Percentiles rank a stretch among this genome's conserved stretches.
These are phyloP conservation scores for Passer montanus DNA, from an alignment of 2,113 vertebrate genomes.

Conservation along the genomic window DNA sequence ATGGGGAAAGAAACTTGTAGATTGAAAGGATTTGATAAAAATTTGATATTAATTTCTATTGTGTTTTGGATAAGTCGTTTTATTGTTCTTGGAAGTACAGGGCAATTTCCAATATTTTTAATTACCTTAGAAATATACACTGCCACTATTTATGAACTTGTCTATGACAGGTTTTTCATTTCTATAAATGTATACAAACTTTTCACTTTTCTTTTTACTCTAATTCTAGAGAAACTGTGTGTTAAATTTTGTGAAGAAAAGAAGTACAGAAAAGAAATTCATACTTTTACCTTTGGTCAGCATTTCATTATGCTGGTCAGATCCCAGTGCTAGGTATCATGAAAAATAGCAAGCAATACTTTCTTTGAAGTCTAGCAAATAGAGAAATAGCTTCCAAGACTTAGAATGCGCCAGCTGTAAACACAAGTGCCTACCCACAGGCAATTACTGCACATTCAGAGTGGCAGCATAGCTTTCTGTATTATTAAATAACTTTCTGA, in stretches of 20 bases:
- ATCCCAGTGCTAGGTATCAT: background rate
- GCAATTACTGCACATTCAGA: constrained; percentile 35
- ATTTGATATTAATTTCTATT: background rate
- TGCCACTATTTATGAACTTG: background rate
- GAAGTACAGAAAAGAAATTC: background rate
- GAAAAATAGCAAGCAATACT: constrained; percentile 15
- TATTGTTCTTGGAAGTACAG: background rate
- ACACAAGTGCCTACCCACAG: constrained; percentile 4
- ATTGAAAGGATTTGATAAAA: background rate
- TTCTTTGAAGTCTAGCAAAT: constrained; percentile 45
- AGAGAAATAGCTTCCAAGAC: constrained; percentile 49
- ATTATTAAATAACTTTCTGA: constrained; percentile 46
- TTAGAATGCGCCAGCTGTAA: constrained; percentile 35
- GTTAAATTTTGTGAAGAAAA: background rate
- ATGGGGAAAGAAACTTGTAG: background rate
- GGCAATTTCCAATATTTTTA: background rate
- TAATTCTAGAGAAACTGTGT: background rate
- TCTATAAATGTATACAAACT: background rate
- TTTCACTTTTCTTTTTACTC: background rate
- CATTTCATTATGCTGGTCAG: constrained; percentile 44
- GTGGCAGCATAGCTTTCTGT: constrained; percentile 15
- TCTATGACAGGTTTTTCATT: background rate
- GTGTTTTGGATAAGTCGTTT: background rate
- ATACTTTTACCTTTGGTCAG: background rate
- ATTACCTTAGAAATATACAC: background rate